Conservation (phyloP, 1,140 invertebrate species). For the Brachionus paranguensis region DNA sequence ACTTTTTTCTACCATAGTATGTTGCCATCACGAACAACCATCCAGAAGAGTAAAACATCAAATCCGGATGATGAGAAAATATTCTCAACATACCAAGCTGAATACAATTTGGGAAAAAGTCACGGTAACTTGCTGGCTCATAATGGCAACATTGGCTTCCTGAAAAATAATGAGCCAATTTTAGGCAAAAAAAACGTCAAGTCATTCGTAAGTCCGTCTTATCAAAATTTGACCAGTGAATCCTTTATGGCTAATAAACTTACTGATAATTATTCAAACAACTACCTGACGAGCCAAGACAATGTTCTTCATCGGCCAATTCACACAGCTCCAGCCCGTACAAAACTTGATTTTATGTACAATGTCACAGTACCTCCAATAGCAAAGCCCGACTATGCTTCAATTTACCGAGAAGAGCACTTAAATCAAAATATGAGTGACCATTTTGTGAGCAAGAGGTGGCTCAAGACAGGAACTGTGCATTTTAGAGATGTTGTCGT, state of each 20-base stretch:
- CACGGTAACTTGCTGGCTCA: conserved; percentile 31
- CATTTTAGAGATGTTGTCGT: conserved; percentile 7
- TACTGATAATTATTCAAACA: conserved; percentile 24
- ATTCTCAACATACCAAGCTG: conserved; percentile 30
- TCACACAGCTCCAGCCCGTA: background rate
- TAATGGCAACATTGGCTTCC: background rate
- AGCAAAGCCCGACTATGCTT: background rate
- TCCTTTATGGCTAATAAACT: background rate
- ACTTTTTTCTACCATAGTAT: background rate
- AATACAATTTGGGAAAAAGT: background rate
- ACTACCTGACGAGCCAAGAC: conserved; percentile 14
- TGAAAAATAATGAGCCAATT: background rate
- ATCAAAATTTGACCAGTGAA: conserved; percentile 22
- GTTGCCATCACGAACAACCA: background rate
- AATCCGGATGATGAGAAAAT: conserved; percentile 33
- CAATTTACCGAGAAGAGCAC: background rate
- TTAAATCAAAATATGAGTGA: background rate
- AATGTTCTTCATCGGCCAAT: background rate
- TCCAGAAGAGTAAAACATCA: background rate
- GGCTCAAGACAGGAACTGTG: background rate
- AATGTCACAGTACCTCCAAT: background rate
- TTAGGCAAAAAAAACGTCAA: background rate
- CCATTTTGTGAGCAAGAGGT: conserved; percentile 27
- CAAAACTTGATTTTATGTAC: conserved; percentile 8
- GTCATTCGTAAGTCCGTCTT: conserved; percentile 11